These are phyloP conservation scores for Diuraphis noxia DNA, from an alignment of 1,140 invertebrate genomes.

Conservation along the genomic window DNA sequence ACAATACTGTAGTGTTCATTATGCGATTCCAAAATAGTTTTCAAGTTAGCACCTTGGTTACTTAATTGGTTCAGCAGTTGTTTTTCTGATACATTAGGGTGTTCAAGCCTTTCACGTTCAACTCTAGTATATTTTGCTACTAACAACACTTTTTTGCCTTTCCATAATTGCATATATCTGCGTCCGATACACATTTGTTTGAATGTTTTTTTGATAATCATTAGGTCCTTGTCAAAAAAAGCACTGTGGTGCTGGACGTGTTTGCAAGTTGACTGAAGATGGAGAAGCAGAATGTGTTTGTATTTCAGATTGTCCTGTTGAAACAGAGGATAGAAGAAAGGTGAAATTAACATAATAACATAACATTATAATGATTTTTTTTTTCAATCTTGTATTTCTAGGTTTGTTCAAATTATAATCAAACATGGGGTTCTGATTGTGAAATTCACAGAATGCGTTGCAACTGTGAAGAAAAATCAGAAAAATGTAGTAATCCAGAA, in stretches of 20 bases:
- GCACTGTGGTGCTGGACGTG: conserved; percentile 84
- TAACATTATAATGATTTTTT: background rate
- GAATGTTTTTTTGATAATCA: conserved; percentile 51
- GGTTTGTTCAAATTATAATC: conserved; percentile 92
- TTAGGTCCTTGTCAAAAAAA: conserved; percentile 82
- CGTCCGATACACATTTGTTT: conserved; percentile 42
- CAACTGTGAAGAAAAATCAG: conserved; percentile 75
- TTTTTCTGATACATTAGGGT: conserved; percentile 41
- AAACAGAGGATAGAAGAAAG: conserved; percentile 76
- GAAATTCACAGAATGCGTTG: conserved; percentile 89
- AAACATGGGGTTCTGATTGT: conserved; percentile 91
- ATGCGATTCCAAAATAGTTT: conserved; percentile 36
- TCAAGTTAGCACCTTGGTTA: conserved; percentile 38
- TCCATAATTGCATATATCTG: conserved; percentile 50
- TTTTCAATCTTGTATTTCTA: conserved; percentile 58
- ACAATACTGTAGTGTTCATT: conserved; percentile 52
- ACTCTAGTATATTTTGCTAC: conserved; percentile 50
- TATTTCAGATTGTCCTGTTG: conserved; percentile 78
- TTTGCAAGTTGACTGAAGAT: conserved; percentile 75
- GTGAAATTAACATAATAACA: conserved; percentile 59
- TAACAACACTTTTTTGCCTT: conserved; percentile 40
- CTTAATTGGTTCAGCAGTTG: conserved; percentile 37
- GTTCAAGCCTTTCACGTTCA: conserved; percentile 38
- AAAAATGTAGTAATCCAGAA: conserved; percentile 73
- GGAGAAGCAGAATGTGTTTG: conserved; percentile 83